Percentiles rank a stretch among this genome's conserved stretches.
Conservation (phyloP, 2,888 invertebrate genomes). For the Dione vanillae region DNA sequence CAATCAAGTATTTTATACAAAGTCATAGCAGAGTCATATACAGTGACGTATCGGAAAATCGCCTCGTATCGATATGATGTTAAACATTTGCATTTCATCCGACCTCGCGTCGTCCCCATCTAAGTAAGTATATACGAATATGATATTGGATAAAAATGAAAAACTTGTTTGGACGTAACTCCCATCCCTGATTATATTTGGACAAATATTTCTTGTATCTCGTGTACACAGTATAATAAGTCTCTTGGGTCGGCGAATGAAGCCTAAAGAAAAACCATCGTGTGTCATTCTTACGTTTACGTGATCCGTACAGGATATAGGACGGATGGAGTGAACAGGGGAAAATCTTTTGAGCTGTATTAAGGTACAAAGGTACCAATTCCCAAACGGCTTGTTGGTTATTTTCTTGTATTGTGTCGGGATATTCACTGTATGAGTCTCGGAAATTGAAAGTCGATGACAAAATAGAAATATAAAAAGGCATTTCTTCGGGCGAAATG, state of each 20-base stretch:
- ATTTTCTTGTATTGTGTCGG: slow-evolving; percentile 71
- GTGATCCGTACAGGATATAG: slow-evolving; percentile 72
- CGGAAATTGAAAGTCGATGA: slow-evolving; percentile 71
- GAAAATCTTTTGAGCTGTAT: slow-evolving; percentile 79
- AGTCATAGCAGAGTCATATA: no score
- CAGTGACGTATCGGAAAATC: slow-evolving; percentile 49
- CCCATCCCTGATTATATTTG: slow-evolving; percentile 82
- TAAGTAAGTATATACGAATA: slow-evolving; percentile 52
- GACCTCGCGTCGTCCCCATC: slow-evolving; percentile 55
- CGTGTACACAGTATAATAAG: slow-evolving; percentile 82
- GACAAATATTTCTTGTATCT: slow-evolving; percentile 76
- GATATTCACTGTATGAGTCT: slow-evolving; percentile 57
- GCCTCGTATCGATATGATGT: slow-evolving; percentile 70
- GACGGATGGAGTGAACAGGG: slow-evolving; percentile 73
- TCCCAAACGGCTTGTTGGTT: slow-evolving; percentile 73
- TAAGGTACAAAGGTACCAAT: slow-evolving; percentile 73
- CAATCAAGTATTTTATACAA: slow-evolving; percentile 45
- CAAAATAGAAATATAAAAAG: slow-evolving; percentile 49
- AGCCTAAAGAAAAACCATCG: slow-evolving; percentile 78
- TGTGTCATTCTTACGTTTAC: slow-evolving; percentile 69
- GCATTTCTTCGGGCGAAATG: slow-evolving; percentile 18
- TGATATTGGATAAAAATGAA: slow-evolving; percentile 75
- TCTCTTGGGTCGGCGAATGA: slow-evolving; percentile 79
- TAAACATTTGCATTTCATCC: slow-evolving; percentile 74
- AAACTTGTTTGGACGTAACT: slow-evolving; percentile 74